Base-by-base conservation (phyloP, 2,113 vertebrate genomes). In the Colius striatus region DNA sequence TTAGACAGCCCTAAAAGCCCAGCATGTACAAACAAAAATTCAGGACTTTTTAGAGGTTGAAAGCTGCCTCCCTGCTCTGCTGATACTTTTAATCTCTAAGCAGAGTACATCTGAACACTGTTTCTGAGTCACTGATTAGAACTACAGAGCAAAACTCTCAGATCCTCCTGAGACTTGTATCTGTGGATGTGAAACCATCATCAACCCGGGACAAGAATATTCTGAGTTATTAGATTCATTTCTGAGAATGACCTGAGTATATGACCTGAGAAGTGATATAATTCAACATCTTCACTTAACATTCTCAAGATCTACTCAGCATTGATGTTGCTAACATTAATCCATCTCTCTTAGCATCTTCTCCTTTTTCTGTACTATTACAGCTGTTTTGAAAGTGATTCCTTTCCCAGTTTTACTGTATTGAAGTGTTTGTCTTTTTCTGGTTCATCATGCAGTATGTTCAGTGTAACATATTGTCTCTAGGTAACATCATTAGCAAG, bases 41-140 rank as follows among this genome's bases (percentile, higher is more conserved):
- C 87, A 66, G 81, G 82, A 76, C 47, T 83, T 71, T 61, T 53
- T 36, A 36, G 47, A 75, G 57, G n/a, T 84, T 87, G 87, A 94
- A 95, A 97, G 87, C 85, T 68, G 72, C 67, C 89, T 65, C 66
- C 48, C 68, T 89, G 74, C 78, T 94, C 70, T 79, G 82, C 71
- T 77, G 81, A 75, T 91, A 63, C 72, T 95, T 95, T 93, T 91
- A 89, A 90, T 93, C 5, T 0, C 65, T 60, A 34, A 94, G 80
- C 60, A 77, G 54, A 76, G 92, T 86, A 94, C 53, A 80, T 94
- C 79, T 77, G 76, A 96, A 53, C 21, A 15, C 73, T 54, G 27
- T 45, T 94, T 95, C 71, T 9, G 55, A 83, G 26, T 7, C 71
- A 34, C 2, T 91, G 75, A 77, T 85, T 83, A 80, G 79, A 94